A percentile compares a stretch with the other conserved stretches of the same genome.
These are phyloP conservation scores for Neodon shergylaensis DNA, from an alignment of 2,113 vertebrate species.

Conservation along the genomic window DNA sequence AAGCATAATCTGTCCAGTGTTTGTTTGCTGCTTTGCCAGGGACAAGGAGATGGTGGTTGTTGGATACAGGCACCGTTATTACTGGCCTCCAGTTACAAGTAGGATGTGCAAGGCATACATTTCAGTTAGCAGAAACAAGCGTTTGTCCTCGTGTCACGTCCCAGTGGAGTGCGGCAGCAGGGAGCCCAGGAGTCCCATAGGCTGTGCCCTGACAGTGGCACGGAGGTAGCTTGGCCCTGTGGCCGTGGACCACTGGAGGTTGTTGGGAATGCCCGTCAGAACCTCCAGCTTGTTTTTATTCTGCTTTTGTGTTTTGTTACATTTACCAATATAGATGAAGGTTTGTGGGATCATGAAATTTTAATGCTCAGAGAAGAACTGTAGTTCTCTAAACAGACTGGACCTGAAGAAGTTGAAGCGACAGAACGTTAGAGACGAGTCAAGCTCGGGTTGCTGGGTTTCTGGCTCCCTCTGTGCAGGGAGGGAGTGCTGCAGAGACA, in stretches of 20 bases:
- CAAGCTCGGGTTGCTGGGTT: not conserved
- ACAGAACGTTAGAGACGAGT: not conserved
- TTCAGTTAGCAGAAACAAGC: not conserved
- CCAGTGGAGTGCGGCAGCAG: not conserved
- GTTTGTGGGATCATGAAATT: not conserved
- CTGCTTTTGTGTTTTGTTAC: constrained; percentile 14
- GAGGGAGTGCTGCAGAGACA: not conserved
- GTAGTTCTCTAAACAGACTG: not conserved
- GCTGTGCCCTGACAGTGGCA: not conserved
- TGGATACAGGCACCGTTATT: not conserved
- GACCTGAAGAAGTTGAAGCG: not conserved
- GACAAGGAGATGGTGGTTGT: not conserved
- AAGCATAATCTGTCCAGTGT: not conserved
- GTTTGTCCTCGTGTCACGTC: not conserved
- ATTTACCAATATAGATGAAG: not conserved
- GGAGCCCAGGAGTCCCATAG: no score
- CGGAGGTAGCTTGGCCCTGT: not conserved
- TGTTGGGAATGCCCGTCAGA: not conserved
- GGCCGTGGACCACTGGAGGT: not conserved
- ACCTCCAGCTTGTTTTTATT: not conserved
- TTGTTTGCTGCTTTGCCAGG: not conserved
- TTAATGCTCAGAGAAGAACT: constrained; percentile 9
- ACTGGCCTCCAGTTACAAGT: not conserved
- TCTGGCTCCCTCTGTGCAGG: not conserved
- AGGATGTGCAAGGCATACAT: not conserved